phyloP scores from a whole-genome alignment of 1,140 invertebrate genomes.

The Magallana gigas region DNA sequence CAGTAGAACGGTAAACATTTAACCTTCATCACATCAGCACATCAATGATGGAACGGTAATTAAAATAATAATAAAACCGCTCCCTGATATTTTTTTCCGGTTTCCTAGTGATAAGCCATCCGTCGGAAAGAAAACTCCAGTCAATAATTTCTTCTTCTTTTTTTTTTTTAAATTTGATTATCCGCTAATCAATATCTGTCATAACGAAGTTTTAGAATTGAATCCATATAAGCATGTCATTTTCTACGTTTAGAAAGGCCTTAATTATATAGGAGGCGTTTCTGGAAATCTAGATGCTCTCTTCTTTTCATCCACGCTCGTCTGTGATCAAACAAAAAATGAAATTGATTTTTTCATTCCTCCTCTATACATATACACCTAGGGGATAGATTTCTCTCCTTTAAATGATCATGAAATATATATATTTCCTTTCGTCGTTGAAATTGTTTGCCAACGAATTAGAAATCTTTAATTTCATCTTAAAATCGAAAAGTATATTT shows the following conservation, averaged over 20 bases:
- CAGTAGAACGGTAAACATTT: background rate
- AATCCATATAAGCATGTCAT: background rate
- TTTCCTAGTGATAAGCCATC: background rate
- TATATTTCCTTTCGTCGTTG: slow-evolving; percentile 3
- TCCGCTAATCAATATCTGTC: slow-evolving; percentile 24
- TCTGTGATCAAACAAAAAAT: slow-evolving; percentile 7
- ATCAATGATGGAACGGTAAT: slow-evolving; percentile 2
- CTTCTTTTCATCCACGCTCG: slow-evolving; percentile 6
- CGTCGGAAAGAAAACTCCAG: background rate
- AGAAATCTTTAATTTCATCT: slow-evolving; percentile 10
- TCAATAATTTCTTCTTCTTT: background rate
- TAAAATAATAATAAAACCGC: background rate
- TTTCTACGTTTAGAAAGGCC: background rate
- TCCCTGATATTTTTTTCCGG: background rate
- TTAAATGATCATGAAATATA: slow-evolving; percentile 30
- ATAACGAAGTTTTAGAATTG: background rate
- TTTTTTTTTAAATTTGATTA: background rate
- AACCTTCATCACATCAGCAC: background rate
- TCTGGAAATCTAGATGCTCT: background rate
- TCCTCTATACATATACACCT: background rate
- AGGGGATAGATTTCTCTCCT: background rate
- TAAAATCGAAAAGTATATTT: slow-evolving; percentile 2
- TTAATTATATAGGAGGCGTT: background rate
- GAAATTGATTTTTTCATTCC: slow-evolving; percentile 14
- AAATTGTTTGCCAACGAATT: slow-evolving; percentile 20